Evolutionary conservation across 2,888 invertebrate genomes (phyloP).

Genomic region (Noctuana brunneofusca): DNA sequence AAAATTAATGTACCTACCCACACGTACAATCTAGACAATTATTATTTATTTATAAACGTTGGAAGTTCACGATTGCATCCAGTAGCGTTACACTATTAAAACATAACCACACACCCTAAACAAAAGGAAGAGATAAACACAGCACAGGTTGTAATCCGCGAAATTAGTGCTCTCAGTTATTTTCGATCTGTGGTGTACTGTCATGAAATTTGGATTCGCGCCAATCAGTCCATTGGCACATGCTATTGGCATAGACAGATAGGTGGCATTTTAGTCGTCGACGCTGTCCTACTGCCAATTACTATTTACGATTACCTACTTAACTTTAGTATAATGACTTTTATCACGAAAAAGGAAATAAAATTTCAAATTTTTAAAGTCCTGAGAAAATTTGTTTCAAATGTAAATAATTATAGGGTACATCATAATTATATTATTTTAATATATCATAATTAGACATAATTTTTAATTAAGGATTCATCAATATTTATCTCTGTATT

Average conservation of each 20-base stretch:
- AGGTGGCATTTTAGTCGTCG: slow-evolving; percentile 42
- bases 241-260: slow-evolving; percentile 43
- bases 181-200: slow-evolving; percentile 23
- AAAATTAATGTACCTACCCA: not conserved
- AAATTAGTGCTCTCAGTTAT: slow-evolving; percentile 27
- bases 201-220: slow-evolving; percentile 23
- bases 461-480: too few species aligned
- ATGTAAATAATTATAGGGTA: too few species aligned
- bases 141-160: slow-evolving; percentile 23
- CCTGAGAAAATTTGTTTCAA: too few species aligned
- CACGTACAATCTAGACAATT: not conserved
- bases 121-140: slow-evolving; percentile 29
- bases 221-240: slow-evolving; percentile 35
- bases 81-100: not conserved
- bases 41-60: not conserved
- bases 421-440: not conserved
- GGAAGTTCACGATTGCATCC: slow-evolving; percentile 3
- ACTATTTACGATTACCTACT: slow-evolving; percentile 22
- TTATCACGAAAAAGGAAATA: not conserved
- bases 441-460: too few species aligned
- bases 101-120: slow-evolving; percentile 22
- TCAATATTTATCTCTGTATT: too few species aligned
- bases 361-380: not conserved
- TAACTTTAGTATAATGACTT: not conserved
- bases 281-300: slow-evolving; percentile 38